These are phyloP conservation scores for Euspilapteryx auroguttella DNA, from an alignment of 2,888 invertebrate species.

Conservation along the genomic window DNA sequence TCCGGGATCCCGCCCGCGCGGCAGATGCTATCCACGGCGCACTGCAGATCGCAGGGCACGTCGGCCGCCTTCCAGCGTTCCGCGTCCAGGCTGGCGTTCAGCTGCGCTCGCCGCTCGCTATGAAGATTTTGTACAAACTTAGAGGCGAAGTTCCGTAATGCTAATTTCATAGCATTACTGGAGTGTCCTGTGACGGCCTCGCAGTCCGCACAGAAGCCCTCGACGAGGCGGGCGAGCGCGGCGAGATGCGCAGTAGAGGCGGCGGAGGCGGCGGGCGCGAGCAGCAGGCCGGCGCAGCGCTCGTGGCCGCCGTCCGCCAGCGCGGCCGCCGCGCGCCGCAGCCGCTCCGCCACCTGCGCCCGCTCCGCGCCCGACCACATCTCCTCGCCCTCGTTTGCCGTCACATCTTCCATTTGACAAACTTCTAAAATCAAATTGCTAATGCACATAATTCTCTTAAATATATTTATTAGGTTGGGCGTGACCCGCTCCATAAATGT, in stretches of 20 bases:
- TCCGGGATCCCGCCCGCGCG: slow-evolving; percentile 50
- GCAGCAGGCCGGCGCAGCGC: slow-evolving; percentile 86
- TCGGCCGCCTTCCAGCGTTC: slow-evolving; percentile 95
- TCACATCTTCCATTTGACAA: slow-evolving; percentile 61
- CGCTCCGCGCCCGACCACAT: slow-evolving; percentile 73
- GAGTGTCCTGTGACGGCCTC: slow-evolving; percentile 73
- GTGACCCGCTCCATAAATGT: slow-evolving; percentile 67
- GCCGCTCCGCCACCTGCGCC: slow-evolving; percentile 66
- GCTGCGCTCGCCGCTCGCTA: slow-evolving; percentile 80
- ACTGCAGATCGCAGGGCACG: slow-evolving; percentile 87
- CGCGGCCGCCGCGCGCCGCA: slow-evolving; percentile 77
- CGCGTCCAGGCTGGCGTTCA: slow-evolving; percentile 81
- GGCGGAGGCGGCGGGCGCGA: no score
- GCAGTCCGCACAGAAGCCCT: slow-evolving; percentile 76
- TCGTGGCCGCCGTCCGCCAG: slow-evolving; percentile 93
- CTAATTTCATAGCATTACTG: slow-evolving; percentile 78
- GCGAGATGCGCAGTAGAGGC: slow-evolving; percentile 82
- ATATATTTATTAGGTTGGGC: slow-evolving; percentile 66
- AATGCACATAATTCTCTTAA: slow-evolving; percentile 74
- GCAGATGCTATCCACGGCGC: slow-evolving; percentile 73
- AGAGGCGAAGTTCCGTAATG: slow-evolving; percentile 85
- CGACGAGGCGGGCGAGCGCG: slow-evolving; percentile 74
- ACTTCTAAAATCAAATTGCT: slow-evolving; percentile 78
- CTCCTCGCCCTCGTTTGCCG: slow-evolving; percentile 66
- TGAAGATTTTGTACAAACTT: slow-evolving; percentile 92